Evolutionary conservation across 2,888 invertebrate species (phyloP), one percentile per base, ranked within the genome.

Genomic region (Amphipoea oculea): DNA sequence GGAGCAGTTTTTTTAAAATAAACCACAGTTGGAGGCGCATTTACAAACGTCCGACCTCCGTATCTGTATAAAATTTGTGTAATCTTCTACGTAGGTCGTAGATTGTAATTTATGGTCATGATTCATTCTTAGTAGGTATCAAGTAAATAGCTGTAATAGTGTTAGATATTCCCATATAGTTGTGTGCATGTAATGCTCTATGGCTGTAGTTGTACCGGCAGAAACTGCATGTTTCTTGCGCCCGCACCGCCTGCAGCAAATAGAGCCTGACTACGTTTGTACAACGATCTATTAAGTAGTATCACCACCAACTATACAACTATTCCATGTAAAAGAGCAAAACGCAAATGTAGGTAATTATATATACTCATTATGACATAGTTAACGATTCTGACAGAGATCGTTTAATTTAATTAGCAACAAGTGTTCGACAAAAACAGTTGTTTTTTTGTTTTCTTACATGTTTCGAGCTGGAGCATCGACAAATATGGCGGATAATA

Each of bases 391-490:
- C 88, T 82, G 82, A 82, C 89, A 81, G 79, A 85, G 85, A 89
- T 87, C 83, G 86, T 89, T 90, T 89, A 85, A 91, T 86, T 90
- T 92, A 91, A 91, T 92, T 92, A 90, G 87, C 82, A 82, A 81
- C 85, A 83, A 85, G 83, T 79, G 86, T 82, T 79, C 81, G 78
- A 86, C 83, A 90, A 91, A 82, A 81, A 82, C 76, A 12, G 51
- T 57, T 1, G 45, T 36, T 78, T 88, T 88, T 86, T 86, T 81
- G 66, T 84, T 81, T 85, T 77, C 48, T 74, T 74, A 66, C 70
- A 68, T 78, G 68, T 70, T 78, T 57, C 17, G 63, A 79, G 40
- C 36, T 71, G 65, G 73, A 73, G 71, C 54, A 60, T 78, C 69
- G 75, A 88, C 80, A 81, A 88, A 88, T 83, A 85, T 73, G 72